Conservation (phyloP, 2,113 vertebrate genomes). For the Antennarius striatus region DNA sequence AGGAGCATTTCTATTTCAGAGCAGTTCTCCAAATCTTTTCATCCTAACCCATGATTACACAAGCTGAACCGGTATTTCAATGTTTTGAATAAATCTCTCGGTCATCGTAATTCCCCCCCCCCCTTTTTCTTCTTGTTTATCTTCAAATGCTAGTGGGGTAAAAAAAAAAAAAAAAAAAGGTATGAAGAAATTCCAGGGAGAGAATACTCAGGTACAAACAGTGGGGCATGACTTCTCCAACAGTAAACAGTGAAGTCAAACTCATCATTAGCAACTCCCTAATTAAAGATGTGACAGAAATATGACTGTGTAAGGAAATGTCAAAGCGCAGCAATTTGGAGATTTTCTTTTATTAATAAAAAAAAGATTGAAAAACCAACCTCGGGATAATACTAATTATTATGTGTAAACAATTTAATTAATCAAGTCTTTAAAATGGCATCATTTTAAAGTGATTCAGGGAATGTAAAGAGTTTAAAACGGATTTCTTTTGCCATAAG, state of each 20-base stretch:
- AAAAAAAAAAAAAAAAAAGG: conserved; percentile 6
- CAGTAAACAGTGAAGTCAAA: conserved; percentile 53
- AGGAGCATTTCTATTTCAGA: conserved; percentile 1
- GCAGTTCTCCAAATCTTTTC: conserved; percentile 17
- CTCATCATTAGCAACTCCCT: conserved; percentile 43
- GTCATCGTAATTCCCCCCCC: conserved; percentile 27
- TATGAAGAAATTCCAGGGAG: conserved; percentile 44
- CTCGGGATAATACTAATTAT: conserved; percentile 49
- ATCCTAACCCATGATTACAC: conserved; percentile 11
- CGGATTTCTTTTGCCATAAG: conserved; percentile 34
- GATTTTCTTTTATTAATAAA: conserved; percentile 54
- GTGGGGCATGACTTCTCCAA: conserved; percentile 43
- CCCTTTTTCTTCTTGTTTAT: conserved; percentile 10
- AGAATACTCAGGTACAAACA: conserved; percentile 57
- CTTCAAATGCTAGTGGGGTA: conserved; percentile 40
- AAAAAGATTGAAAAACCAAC: conserved; percentile 42
- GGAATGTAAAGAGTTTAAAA: conserved; percentile 40
- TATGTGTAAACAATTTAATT: conserved; percentile 45
- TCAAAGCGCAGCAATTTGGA: conserved; percentile 32
- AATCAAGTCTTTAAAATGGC: conserved; percentile 18
- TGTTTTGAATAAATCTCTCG: conserved; percentile 38
- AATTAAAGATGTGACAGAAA: conserved; percentile 44
- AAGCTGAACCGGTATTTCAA: conserved; percentile 28
- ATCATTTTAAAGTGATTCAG: conserved; percentile 35
- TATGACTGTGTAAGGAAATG: conserved; percentile 45